Evolutionary conservation across 2,797 vertebrate genomes (phyloP), one percentile per base, ranked within the genome.

Genomic region (Scomberomorus guttatus): DNA sequence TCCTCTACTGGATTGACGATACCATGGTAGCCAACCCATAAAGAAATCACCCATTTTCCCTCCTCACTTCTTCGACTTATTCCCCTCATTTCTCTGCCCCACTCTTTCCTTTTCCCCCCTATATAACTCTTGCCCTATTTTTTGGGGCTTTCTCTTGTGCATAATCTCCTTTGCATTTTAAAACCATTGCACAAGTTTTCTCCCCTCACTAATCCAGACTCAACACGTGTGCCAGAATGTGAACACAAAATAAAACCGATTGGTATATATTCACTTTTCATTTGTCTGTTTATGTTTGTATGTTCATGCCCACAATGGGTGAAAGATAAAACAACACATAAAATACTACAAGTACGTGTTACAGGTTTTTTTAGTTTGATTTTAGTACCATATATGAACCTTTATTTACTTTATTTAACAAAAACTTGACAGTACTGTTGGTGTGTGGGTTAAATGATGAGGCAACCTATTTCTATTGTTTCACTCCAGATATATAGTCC

Each of bases 1-100:
- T 95, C 11, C 70, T 90, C 6, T 9, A 65, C 69, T 98, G 97
- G 97, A 97, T 97, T 75, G 0, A 82, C n/a, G 82, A 81, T 1
- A 93, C 80, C 54, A 79, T 97, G 0, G 58, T 73, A 0, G 70
- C 90, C 81, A 80, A 96, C 76, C 87, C 90, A 81, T 93, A 66
- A 91, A 69, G 32, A 80, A 72, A 67, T 54, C 0, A 24, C n/a
- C 13, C 8, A 14, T 51, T 39, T 79, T 67, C 59, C 32, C 22
- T 22, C 4, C 2, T 5, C 37, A 25, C 18, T 22, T 55, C 34
- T 9, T 54, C n/a, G 18, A 24, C 37, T 66, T 50, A 7, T 51
- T 56, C 42, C 10, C 42, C 44, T 25, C 29, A 27, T 48, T 34
- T 11, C 29, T 27, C 50, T 22, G 10, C 15, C 20, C 48, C 12